phyloP scores from a whole-genome alignment of 2,888 invertebrate genomes.

The Ophioninae sp. region DNA sequence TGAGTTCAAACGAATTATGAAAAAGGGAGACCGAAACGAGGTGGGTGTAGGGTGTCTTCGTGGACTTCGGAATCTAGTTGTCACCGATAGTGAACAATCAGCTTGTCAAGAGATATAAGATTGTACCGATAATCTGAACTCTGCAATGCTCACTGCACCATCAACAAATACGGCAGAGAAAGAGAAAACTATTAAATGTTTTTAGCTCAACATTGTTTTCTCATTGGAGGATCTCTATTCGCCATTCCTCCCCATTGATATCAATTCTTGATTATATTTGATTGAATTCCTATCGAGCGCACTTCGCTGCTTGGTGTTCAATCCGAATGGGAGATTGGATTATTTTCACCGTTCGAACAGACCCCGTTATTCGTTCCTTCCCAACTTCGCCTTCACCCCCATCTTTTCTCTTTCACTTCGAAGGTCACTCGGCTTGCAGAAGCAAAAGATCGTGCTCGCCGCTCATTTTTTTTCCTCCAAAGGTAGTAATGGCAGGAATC shows the following conservation, averaged over 20 bases:
- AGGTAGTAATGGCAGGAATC: slow-evolving; percentile 56
- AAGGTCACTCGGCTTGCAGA: slow-evolving; percentile 47
- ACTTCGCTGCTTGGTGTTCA: slow-evolving; percentile 36
- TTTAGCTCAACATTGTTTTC: slow-evolving; percentile 3
- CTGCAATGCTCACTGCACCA: not conserved
- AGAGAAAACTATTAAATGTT: slow-evolving; percentile 18
- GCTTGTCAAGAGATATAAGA: not conserved
- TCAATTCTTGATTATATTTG: slow-evolving; percentile 32
- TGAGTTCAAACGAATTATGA: not conserved
- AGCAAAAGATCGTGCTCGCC: slow-evolving; percentile 41
- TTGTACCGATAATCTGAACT: not conserved
- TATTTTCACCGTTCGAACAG: slow-evolving; percentile 59
- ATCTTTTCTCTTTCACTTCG: slow-evolving; percentile 34
- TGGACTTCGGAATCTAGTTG: slow-evolving; percentile 46
- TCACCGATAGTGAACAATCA: slow-evolving; percentile 64
- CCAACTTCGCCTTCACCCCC: slow-evolving; percentile 13
- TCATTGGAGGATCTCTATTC: not conserved
- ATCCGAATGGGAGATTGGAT: slow-evolving; percentile 61
- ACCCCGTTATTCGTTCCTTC: slow-evolving; percentile 29
- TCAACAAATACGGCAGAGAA: not conserved
- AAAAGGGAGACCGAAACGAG: slow-evolving; percentile 44
- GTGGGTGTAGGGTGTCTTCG: not conserved
- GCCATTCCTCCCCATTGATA: slow-evolving; percentile 30
- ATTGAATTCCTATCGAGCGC: slow-evolving; percentile 54
- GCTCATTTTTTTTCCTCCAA: slow-evolving; percentile 38